Evolutionary conservation across 2,113 vertebrate species (phyloP).

Genomic region (Odontophorus gujanensis): DNA sequence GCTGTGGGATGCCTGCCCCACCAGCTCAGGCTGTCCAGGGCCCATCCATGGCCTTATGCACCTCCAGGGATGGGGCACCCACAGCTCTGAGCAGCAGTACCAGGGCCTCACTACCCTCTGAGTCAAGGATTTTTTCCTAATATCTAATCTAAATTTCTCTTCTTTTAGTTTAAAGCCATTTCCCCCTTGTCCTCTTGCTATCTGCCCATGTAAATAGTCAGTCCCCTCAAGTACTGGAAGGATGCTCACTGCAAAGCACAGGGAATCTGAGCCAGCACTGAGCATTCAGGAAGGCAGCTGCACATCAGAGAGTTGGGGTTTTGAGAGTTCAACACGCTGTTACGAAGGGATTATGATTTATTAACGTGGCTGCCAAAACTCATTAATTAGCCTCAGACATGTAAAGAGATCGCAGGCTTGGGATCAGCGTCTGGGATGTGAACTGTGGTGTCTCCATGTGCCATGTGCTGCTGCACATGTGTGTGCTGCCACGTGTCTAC

Average conservation of each 20-base stretch:
- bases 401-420: background rate
- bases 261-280: background rate
- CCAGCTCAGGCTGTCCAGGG: too few relatives aligned
- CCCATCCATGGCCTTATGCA: too few relatives aligned
- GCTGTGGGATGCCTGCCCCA: too few relatives aligned
- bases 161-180: too few relatives aligned
- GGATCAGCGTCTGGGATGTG: background rate
- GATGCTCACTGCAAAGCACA: accelerated
- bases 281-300: background rate
- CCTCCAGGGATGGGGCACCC: too few relatives aligned
- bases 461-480: background rate
- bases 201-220: too few relatives aligned
- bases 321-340: background rate
- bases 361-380: background rate
- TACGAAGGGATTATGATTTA: background rate
- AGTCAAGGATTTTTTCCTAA: too few relatives aligned
- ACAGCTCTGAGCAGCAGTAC: too few relatives aligned
- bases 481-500: background rate
- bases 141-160: too few relatives aligned
- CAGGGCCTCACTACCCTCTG: too few relatives aligned
- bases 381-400: background rate
- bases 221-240: background rate
- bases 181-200: too few relatives aligned
- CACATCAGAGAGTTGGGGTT: background rate
- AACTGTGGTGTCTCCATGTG: accelerated